These are phyloP conservation scores for Alitta virens DNA, from an alignment of 2,888 invertebrate genomes.

Conservation along the genomic window DNA sequence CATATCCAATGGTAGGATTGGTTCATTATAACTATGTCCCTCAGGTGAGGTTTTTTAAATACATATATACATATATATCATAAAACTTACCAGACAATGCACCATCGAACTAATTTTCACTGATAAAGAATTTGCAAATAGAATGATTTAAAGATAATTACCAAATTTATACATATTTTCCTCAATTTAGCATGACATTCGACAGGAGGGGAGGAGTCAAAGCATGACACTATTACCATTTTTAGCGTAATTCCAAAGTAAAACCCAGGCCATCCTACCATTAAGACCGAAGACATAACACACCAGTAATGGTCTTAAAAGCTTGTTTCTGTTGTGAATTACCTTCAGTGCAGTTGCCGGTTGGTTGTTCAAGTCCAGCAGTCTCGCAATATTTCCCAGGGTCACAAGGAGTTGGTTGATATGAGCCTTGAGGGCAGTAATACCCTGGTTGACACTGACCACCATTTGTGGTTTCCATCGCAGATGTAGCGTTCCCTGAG, in stretches of 20 bases:
- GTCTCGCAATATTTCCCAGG: conserved; percentile 43
- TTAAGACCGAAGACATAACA: too few relatives aligned
- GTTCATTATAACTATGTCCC: neutral
- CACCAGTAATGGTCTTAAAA: too few relatives aligned
- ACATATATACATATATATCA: neutral
- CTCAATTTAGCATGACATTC: too few relatives aligned
- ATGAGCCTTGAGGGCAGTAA: conserved; percentile 48
- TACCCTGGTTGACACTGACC: conserved; percentile 46
- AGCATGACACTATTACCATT: too few relatives aligned
- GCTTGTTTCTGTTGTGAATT: too few relatives aligned
- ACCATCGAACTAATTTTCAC: neutral
- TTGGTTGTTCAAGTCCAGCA: conserved; percentile 38
- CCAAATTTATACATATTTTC: too few relatives aligned
- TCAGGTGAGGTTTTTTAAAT: neutral
- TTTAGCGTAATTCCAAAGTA: too few relatives aligned
- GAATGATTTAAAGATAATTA: too few relatives aligned
- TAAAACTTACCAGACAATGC: neutral
- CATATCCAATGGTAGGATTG: neutral
- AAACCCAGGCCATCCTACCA: too few relatives aligned
- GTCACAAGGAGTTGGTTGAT: conserved; percentile 40
- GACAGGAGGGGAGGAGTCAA: too few relatives aligned
- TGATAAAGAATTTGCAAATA: neutral
- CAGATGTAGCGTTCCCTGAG: conserved; percentile 36
- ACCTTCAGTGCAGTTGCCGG: conserved; percentile 50
- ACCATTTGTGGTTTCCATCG: conserved; percentile 38